Conservation (phyloP, 2,888 invertebrate species). For the Anagyrus pseudococci region DNA sequence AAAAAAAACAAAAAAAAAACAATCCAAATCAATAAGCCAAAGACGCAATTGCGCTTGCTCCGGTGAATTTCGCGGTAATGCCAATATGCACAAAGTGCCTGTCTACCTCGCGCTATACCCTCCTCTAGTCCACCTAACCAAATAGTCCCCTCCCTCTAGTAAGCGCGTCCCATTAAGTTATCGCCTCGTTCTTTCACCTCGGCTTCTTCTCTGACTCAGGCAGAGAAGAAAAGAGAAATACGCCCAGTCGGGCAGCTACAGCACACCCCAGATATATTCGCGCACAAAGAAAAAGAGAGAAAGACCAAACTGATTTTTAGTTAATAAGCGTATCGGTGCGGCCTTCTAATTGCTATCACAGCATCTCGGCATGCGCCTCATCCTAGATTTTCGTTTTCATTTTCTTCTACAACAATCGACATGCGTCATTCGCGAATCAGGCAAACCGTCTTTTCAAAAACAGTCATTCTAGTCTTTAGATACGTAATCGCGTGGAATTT, state of each 20-base stretch:
- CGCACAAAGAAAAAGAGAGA: conserved; percentile 25
- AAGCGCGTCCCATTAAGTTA: too few relatives aligned
- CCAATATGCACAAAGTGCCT: conserved; percentile 37
- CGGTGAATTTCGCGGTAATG: conserved; percentile 28
- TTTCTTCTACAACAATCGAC: not conserved
- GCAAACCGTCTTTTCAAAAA: conserved; percentile 36
- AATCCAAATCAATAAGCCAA: too few relatives aligned
- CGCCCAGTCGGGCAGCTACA: conserved; percentile 44
- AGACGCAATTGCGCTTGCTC: too few relatives aligned
- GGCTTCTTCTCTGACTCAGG: too few relatives aligned
- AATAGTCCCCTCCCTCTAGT: not conserved
- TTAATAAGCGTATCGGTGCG: conserved; percentile 16
- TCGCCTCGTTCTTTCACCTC: conserved; percentile 2
- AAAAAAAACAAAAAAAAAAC: conserved; percentile 1
- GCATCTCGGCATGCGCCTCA: not conserved
- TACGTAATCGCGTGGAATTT: too few relatives aligned
- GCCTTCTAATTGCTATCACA: not conserved
- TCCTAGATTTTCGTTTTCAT: not conserved
- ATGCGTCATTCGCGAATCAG: conserved; percentile 27
- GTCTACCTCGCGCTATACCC: conserved; percentile 4
- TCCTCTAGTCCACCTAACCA: conserved; percentile 2
- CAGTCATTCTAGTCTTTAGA: too few relatives aligned
- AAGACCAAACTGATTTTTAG: conserved; percentile 31
- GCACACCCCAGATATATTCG: conserved; percentile 2
- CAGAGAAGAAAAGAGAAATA: too few relatives aligned